A percentile compares a stretch with the other conserved stretches of the same genome.
phyloP scores from a whole-genome alignment of 1,140 invertebrate genomes.

The Heliconius hermathena region DNA sequence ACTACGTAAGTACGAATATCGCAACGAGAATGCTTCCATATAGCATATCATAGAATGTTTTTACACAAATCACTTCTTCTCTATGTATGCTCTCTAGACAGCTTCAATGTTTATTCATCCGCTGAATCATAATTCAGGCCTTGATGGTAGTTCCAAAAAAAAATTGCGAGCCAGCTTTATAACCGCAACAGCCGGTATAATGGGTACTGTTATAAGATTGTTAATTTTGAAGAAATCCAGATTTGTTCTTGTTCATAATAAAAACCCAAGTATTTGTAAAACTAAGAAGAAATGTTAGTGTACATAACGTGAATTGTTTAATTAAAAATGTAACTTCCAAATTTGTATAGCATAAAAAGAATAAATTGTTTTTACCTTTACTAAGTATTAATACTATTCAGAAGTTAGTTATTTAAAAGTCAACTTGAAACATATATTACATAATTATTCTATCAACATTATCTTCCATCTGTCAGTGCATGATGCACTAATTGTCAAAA shows the following conservation, averaged over 20 bases:
- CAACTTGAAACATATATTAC: background rate
- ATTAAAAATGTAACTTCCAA: background rate
- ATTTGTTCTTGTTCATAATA: background rate
- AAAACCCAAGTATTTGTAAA: too few relatives aligned
- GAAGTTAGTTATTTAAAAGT: background rate
- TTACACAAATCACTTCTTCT: slow-evolving; percentile 68
- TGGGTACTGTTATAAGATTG: background rate
- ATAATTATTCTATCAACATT: background rate
- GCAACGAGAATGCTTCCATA: slow-evolving; percentile 67
- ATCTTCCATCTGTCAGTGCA: background rate
- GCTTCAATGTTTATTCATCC: slow-evolving; percentile 61
- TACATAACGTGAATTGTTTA: background rate
- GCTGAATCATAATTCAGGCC: slow-evolving; percentile 32
- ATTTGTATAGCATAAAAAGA: background rate
- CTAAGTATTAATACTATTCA: background rate
- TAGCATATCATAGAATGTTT: slow-evolving; percentile 74
- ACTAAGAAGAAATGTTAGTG: background rate
- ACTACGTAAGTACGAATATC: slow-evolving; percentile 76
- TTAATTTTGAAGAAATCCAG: background rate
- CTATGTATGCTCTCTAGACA: slow-evolving; percentile 68
- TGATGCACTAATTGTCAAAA: background rate
- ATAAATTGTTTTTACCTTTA: background rate
- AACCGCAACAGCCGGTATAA: slow-evolving; percentile 7
- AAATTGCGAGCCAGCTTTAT: slow-evolving; percentile 16
- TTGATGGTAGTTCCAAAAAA: slow-evolving; percentile 25